Base-by-base conservation (phyloP, 2,797 vertebrate species). In the Peromyscus eremicus region DNA sequence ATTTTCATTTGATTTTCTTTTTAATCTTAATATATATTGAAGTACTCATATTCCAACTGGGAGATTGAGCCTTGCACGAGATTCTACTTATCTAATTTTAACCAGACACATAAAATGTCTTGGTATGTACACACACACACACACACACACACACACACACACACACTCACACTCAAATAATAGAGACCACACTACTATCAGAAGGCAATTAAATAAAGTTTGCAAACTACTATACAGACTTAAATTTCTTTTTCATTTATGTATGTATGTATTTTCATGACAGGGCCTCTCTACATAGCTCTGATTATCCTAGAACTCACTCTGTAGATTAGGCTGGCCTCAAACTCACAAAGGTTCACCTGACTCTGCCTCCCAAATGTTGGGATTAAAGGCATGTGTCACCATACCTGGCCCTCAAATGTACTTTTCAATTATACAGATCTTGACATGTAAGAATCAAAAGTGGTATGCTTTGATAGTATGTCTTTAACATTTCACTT, bases 191-290 rank as follows among this genome's bases (percentile, higher is more conserved):
- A 64, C 10, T 55, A 52, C 57, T 85, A 71, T 71, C 81, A 79
- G 6, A n/a, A 66, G 29, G 40, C n/a, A 88, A 80, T 73, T 62
- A 60, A 86, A 14, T 94, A 90, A 96, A 92, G 17, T 73, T 96
- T 52, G 2, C 6, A 92, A 89, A 57, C 21, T 37, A 89, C 6
- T 89, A 37, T 60, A 43, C 40, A 82, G 55, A 5, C 4, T 77
- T 49, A 27, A 57, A 27, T 68, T 55, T 82, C 14, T 60, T 14
- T 3, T 34, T 55, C 17, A 29, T 32, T 5, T 62, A 25, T 32
- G 10, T 62, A 62, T 62, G 14, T 55, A 55, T 55, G 52, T 55
- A 55, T 55, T 55, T 5, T 73, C 19, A n/a, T 17, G 13, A 40
- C n/a, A 60, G 23, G 25, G 37, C 27, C 40, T 83, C 27, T 43